Percentiles rank a stretch among this genome's conserved stretches.
Evolutionary conservation across 2,888 invertebrate species (phyloP).

Genomic region (Leptinotarsa peninsularis): DNA sequence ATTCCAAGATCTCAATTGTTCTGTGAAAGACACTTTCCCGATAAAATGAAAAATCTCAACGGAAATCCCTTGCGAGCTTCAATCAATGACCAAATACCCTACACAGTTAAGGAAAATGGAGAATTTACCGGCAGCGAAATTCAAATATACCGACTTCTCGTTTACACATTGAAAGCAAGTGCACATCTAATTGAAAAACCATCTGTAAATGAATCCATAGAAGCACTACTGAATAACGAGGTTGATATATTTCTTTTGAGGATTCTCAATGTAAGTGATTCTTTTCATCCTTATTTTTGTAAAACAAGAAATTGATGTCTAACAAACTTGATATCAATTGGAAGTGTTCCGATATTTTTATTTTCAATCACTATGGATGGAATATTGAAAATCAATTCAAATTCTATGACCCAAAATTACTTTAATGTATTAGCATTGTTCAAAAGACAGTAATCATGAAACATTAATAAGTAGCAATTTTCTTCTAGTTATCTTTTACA

Average conservation of each 20-base stretch:
- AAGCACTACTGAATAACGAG: slow-evolving; percentile 12
- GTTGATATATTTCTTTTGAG: slow-evolving; percentile 28
- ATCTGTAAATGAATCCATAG: slow-evolving; percentile 19
- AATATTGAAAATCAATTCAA: too few relatives aligned
- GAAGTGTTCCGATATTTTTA: too few relatives aligned
- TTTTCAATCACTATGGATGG: too few relatives aligned
- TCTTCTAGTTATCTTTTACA: too few relatives aligned
- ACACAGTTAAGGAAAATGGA: slow-evolving; percentile 21
- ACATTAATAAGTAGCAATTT: too few relatives aligned
- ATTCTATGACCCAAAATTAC: too few relatives aligned
- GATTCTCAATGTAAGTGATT: slow-evolving; percentile 27
- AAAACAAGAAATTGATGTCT: neutral
- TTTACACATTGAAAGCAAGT: slow-evolving; percentile 28
- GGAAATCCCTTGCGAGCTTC: slow-evolving; percentile 21
- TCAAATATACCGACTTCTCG: slow-evolving; percentile 18
- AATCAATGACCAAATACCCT: neutral
- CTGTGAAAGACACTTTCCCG: slow-evolving; percentile 10
- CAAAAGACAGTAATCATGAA: too few relatives aligned
- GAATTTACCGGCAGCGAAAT: slow-evolving; percentile 25
- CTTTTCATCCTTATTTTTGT: neutral
- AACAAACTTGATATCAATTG: too few relatives aligned
- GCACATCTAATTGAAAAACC: slow-evolving; percentile 6
- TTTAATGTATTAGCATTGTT: too few relatives aligned
- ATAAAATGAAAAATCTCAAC: slow-evolving; percentile 28
- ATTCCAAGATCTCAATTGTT: slow-evolving; percentile 12